Evolutionary conservation across 2,113 vertebrate species (phyloP).

Genomic region (Etheostoma spectabile): DNA sequence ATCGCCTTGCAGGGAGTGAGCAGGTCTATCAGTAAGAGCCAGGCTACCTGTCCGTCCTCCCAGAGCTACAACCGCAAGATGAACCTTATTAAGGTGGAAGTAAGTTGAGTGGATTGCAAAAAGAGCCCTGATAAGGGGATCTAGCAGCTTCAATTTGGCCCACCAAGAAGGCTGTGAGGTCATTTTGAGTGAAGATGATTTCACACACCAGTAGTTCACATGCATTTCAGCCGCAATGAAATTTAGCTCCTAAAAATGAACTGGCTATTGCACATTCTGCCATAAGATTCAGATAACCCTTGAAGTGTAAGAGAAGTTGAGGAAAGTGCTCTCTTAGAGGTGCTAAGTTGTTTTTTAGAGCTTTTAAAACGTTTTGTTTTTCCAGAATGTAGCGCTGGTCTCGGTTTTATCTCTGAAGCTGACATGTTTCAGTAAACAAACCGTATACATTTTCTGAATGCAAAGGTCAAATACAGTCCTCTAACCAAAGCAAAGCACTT

Average conservation of each 20-base stretch:
- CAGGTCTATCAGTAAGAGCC: slow-evolving; percentile 60
- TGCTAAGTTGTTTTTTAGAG: background rate
- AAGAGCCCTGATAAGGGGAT: slow-evolving; percentile 27
- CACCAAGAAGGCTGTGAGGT: slow-evolving; percentile 21
- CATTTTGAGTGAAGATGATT: slow-evolving; percentile 43
- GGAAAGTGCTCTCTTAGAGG: slow-evolving; percentile 13
- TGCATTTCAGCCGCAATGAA: slow-evolving; percentile 38
- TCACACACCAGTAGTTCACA: slow-evolving; percentile 48
- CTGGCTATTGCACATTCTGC: slow-evolving; percentile 14
- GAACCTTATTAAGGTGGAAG: slow-evolving; percentile 48
- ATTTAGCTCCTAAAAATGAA: slow-evolving; percentile 48
- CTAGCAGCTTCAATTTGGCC: slow-evolving; percentile 33
- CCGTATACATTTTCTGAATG: background rate
- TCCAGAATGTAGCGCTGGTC: background rate
- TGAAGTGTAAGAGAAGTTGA: slow-evolving; percentile 33
- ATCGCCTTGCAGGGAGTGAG: slow-evolving; percentile 1
- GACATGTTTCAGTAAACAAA: background rate
- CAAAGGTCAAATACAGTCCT: background rate
- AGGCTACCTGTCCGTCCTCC: slow-evolving; percentile 34
- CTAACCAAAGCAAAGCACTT: background rate
- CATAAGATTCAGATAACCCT: slow-evolving; percentile 35
- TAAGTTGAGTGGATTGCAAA: slow-evolving; percentile 40
- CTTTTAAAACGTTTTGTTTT: slow-evolving; percentile 2
- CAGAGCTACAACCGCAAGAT: slow-evolving; percentile 19
- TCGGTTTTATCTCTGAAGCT: background rate